These are phyloP conservation scores for Erpornis zantholeuca DNA, from an alignment of 2,113 vertebrate species.

Conservation along the genomic window DNA sequence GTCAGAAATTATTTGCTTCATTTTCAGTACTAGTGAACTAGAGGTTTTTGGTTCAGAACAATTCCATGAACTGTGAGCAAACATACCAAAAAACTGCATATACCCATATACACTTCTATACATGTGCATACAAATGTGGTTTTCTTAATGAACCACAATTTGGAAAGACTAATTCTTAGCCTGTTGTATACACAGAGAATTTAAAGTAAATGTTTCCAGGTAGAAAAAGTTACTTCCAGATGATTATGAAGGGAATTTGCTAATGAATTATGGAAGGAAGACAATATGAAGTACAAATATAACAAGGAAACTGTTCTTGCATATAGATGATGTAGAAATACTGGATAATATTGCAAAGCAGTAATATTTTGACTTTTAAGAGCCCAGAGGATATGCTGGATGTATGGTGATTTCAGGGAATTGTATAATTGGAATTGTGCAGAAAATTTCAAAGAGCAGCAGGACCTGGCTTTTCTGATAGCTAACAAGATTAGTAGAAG, in stretches of 20 bases:
- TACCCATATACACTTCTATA: too few relatives aligned
- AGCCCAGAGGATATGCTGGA: not conserved
- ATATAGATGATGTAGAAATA: not conserved
- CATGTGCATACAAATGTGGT: rapidly evolving
- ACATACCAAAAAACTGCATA: not conserved
- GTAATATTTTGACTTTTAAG: not conserved
- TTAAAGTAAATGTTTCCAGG: not conserved
- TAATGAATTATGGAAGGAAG: not conserved
- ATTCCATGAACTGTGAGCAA: not conserved
- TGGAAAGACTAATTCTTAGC: not conserved
- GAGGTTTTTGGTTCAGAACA: not conserved
- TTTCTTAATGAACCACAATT: not conserved
- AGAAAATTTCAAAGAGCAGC: not conserved
- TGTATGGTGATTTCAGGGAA: not conserved
- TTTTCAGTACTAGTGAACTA: not conserved
- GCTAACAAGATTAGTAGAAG: not conserved
- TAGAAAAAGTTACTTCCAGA: not conserved
- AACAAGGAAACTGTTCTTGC: not conserved
- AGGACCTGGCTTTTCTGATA: not conserved
- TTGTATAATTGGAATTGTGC: not conserved
- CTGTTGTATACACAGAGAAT: not conserved
- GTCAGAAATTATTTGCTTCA: not conserved
- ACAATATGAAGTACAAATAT: not conserved
- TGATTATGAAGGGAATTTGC: not conserved
- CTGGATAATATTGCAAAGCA: not conserved